Evolutionary conservation across 2,113 vertebrate species (phyloP).

Genomic region (Gasterosteus aculeatus): DNA sequence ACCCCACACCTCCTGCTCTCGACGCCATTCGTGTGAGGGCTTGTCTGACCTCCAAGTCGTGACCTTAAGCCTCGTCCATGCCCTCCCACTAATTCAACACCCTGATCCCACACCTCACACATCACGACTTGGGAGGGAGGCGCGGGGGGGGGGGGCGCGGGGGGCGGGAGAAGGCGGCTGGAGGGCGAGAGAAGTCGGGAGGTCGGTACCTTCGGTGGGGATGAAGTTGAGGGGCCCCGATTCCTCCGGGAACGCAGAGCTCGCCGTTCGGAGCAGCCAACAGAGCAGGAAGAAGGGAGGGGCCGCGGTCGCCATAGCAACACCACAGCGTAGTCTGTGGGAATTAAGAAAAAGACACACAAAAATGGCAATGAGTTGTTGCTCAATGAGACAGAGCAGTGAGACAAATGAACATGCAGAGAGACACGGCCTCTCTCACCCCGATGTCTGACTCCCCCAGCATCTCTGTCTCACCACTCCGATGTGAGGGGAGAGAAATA

Average conservation of each 20-base stretch:
- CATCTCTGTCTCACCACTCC: slow-evolving; percentile 26
- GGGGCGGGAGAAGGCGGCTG: slow-evolving; percentile 8
- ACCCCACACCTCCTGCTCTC: slow-evolving; percentile 45
- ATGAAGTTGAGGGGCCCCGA: slow-evolving; percentile 81
- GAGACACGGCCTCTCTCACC: slow-evolving; percentile 20
- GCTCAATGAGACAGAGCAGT: slow-evolving; percentile 36
- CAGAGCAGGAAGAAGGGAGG: slow-evolving; percentile 70
- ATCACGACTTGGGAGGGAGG: slow-evolving; percentile 18
- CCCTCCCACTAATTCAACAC: slow-evolving; percentile 36
- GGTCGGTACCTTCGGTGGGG: slow-evolving; percentile 80
- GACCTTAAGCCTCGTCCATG: slow-evolving; percentile 15
- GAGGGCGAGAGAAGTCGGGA: slow-evolving; percentile 27
- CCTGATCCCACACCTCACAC: slow-evolving; percentile 48
- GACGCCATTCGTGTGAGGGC: slow-evolving; percentile 55
- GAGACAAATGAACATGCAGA: slow-evolving; percentile 14
- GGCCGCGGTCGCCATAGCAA: slow-evolving; percentile 73
- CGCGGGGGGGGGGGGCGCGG: background rate
- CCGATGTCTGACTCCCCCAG: slow-evolving; percentile 1
- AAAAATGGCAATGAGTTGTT: slow-evolving; percentile 28
- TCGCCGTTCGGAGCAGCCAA: slow-evolving; percentile 71
- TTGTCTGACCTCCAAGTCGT: slow-evolving; percentile 33
- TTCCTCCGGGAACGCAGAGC: slow-evolving; percentile 80
- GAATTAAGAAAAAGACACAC: slow-evolving; percentile 29
- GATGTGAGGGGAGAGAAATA: slow-evolving; percentile 58
- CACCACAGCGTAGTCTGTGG: slow-evolving; percentile 59